Evolutionary conservation across 2,888 invertebrate genomes (phyloP).

Genomic region (Cacoxenus indagator): DNA sequence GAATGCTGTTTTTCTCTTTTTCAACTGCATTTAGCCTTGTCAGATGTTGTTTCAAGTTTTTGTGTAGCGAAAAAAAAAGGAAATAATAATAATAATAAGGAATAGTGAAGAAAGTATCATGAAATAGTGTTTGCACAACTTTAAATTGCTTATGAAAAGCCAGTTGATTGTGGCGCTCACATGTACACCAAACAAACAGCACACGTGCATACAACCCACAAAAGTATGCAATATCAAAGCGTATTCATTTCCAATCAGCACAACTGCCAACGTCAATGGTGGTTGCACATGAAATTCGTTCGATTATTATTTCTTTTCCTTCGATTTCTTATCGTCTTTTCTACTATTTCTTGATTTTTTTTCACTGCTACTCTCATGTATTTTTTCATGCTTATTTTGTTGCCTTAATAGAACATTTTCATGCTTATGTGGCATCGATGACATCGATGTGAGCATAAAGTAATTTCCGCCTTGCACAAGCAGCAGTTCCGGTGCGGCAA

Average conservation of each 20-base stretch:
- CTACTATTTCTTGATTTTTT: neutral
- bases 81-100: too few species aligned
- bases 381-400: slow-evolving; percentile 18
- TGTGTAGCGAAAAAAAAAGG: too few species aligned
- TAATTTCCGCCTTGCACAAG: slow-evolving; percentile 66
- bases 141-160: slow-evolving; percentile 18
- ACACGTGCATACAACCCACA: neutral
- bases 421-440: slow-evolving; percentile 65
- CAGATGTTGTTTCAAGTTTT: slow-evolving; percentile 13
- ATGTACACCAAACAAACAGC: too few species aligned
- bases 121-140: neutral
- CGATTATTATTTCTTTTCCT: neutral
- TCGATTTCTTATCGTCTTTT: neutral
- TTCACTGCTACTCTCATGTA: slow-evolving; percentile 1
- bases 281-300: slow-evolving; percentile 27
- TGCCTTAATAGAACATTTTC: slow-evolving; percentile 24
- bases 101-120: too few species aligned
- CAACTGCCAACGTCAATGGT: slow-evolving; percentile 23
- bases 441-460: slow-evolving; percentile 66
- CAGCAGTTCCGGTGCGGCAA: slow-evolving; percentile 63
- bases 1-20: neutral
- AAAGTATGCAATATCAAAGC: slow-evolving; percentile 7
- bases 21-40: neutral
- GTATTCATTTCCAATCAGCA: slow-evolving; percentile 9
- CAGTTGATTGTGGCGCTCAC: slow-evolving; percentile 3